Evolutionary conservation across 1,140 invertebrate species (phyloP).

Genomic region (Pachypeltis micranthus): DNA sequence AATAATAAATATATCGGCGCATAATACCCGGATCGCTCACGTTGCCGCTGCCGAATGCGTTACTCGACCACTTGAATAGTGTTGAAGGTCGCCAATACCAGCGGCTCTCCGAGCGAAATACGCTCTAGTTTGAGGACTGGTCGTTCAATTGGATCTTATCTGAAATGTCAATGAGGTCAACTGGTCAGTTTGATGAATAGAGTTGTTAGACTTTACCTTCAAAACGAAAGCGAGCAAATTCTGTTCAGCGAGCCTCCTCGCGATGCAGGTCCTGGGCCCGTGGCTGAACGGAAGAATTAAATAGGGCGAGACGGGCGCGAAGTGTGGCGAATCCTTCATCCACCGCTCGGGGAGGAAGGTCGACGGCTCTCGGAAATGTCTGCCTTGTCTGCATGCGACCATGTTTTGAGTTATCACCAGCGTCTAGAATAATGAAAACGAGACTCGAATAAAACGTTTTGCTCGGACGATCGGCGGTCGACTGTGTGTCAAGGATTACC

Average conservation of each 20-base stretch:
- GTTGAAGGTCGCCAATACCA: not conserved
- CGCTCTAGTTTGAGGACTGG: not conserved
- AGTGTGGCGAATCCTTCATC: constrained; percentile 41
- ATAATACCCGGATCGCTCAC: too few species aligned
- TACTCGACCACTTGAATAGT: not conserved
- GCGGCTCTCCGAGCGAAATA: not conserved
- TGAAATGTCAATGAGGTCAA: not conserved
- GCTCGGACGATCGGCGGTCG: too few species aligned
- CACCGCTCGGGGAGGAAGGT: constrained; percentile 66
- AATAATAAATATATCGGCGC: too few species aligned
- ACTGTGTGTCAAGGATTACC: too few species aligned
- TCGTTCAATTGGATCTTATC: not conserved
- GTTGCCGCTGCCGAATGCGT: not conserved
- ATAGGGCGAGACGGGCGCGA: constrained; percentile 56
- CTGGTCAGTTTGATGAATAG: not conserved
- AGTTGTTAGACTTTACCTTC: constrained; percentile 40
- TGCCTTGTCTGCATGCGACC: constrained; percentile 51
- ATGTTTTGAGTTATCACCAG: constrained; percentile 80
- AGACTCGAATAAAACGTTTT: too few species aligned
- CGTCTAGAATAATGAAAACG: constrained; percentile 45
- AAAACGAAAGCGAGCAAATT: constrained; percentile 68
- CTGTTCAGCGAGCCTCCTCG: constrained; percentile 75
- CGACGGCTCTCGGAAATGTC: constrained; percentile 53
- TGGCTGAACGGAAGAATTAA: constrained; percentile 77
- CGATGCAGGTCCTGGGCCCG: constrained; percentile 76